Evolutionary conservation across 2,888 invertebrate species (phyloP).

Genomic region (Deilephila elpenor): DNA sequence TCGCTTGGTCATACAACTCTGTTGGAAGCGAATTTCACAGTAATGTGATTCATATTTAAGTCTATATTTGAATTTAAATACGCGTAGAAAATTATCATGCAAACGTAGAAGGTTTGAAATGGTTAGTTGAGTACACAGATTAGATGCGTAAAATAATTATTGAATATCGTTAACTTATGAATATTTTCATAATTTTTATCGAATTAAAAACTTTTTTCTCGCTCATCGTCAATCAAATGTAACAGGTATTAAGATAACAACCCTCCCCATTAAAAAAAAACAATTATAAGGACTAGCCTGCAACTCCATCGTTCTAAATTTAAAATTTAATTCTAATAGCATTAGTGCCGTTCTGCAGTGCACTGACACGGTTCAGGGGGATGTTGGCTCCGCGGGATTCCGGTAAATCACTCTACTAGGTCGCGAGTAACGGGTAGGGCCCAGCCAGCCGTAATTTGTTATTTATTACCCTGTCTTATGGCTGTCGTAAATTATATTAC

Average conservation of each 20-base stretch:
- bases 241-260: too few relatives aligned
- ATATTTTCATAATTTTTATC: too few relatives aligned
- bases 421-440: slow-evolving; percentile 16
- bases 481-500: not conserved
- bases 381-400: slow-evolving; percentile 10
- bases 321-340: not conserved
- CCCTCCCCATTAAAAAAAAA: too few relatives aligned
- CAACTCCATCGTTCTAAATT: not conserved
- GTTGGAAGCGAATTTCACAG: not conserved
- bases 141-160: too few relatives aligned
- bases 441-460: slow-evolving; percentile 9
- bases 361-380: slow-evolving; percentile 11
- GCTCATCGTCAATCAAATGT: too few relatives aligned
- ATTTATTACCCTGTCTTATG: slow-evolving; percentile 11
- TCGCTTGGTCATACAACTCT: not conserved
- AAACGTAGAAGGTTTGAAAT: not conserved
- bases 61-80: not conserved
- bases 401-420: slow-evolving; percentile 9
- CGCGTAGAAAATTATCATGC: too few relatives aligned
- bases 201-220: too few relatives aligned
- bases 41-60: not conserved
- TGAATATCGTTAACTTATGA: too few relatives aligned
- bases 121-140: not conserved
- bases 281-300: not conserved
- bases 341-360: slow-evolving; percentile 13